These are phyloP conservation scores for Xylophagus ater DNA, from an alignment of 2,888 invertebrate genomes.

Conservation along the genomic window DNA sequence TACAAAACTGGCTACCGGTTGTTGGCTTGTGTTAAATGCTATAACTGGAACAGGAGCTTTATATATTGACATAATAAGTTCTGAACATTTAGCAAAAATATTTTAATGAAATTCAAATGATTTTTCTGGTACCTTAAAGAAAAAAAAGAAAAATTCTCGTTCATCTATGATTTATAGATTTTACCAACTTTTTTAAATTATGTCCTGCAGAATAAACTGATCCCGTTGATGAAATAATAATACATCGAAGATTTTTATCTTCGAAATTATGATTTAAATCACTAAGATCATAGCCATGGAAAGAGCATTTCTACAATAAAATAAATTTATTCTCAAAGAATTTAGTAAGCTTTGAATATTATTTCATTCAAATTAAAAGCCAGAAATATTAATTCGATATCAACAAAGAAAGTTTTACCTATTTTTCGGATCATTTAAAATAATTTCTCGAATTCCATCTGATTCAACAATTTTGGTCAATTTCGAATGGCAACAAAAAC, in stretches of 20 bases:
- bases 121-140: slow-evolving; percentile 36
- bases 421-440: slow-evolving; percentile 48
- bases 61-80: slow-evolving; percentile 68
- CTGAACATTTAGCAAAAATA: slow-evolving; percentile 63
- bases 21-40: too few relatives aligned
- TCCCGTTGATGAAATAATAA: slow-evolving; percentile 72
- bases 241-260: slow-evolving; percentile 54
- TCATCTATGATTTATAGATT: too few relatives aligned
- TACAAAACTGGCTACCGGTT: too few relatives aligned
- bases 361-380: slow-evolving; percentile 3
- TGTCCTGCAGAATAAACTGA: slow-evolving; percentile 93
- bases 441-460: slow-evolving; percentile 47
- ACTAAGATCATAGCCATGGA: slow-evolving; percentile 68
- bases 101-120: slow-evolving; percentile 52
- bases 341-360: slow-evolving; percentile 7
- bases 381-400: not conserved
- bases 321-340: not conserved
- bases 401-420: slow-evolving; percentile 35
- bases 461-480: slow-evolving; percentile 36
- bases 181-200: slow-evolving; percentile 89
- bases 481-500: slow-evolving; percentile 8
- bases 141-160: not conserved
- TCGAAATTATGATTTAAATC: slow-evolving; percentile 50
- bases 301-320: slow-evolving; percentile 59
- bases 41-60: slow-evolving; percentile 80